Base-by-base conservation (phyloP, 2,888 invertebrate species). In the Amaurobius ferox region DNA sequence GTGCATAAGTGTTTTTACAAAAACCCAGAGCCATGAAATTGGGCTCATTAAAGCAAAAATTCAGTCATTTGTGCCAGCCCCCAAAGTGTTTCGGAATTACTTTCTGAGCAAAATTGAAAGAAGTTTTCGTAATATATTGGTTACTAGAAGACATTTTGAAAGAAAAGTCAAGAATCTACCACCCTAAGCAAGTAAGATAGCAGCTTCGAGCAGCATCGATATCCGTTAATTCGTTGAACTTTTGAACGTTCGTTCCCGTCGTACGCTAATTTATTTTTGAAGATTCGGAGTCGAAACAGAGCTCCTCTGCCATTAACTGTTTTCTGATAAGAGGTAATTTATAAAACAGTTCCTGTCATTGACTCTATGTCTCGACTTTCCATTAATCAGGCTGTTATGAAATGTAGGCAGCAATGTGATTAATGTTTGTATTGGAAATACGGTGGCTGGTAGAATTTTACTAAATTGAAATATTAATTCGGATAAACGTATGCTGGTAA, bases 181-280 rank as follows among this genome's bases (percentile, higher is more conserved):
- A n/a, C n/a, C n/a, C n/a, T n/a, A n/a, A n/a, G n/a, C n/a, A n/a
- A n/a, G n/a, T n/a, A n/a, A n/a, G n/a, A n/a, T n/a, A n/a, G 70
- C 16, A 35, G 39, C 78, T 23, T n/a, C 28, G 61, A 11, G 61
- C 61, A 66, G 30, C 81, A 83, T 83, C 81, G 81, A 83, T 83
- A 83, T 76, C 39, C 81, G 76, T 83, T 83, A 83, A 83, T 83
- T 83, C 71, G 71, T 26, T 35, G 76, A 70, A 28, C 74, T n/a
- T 29, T 44, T 19, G 64, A 48, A 39, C 68, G 74, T 40, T 19
- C 55, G 66, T 67, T 29, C 73, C 32, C 40, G 23, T 32, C 30
- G 26, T 23, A 32, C 19, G 61, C 80, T 80, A 80, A 80, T 80
- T 80, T 73, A 80, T 80, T 74, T 67, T 61, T 74, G 67, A 80